Conservation (phyloP, 2,888 invertebrate genomes). For the Drepanosiphum platanoidis region DNA sequence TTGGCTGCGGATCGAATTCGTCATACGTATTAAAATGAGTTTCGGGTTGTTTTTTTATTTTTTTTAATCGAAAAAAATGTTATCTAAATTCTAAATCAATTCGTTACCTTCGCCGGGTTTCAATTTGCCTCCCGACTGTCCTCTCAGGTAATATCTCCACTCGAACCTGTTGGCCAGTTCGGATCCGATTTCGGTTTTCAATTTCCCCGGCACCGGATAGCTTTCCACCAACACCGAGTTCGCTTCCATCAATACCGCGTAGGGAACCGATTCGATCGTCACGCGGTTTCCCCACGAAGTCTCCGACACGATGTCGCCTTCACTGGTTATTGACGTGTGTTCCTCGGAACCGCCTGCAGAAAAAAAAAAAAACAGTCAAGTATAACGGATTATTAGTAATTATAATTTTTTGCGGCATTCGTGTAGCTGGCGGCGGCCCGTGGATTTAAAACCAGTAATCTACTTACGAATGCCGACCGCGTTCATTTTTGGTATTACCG, state of each 20-base stretch:
- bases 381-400: neutral
- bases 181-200: conserved; percentile 87
- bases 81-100: neutral
- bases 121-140: conserved; percentile 43
- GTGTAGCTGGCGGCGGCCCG: no score
- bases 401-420: neutral
- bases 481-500: no score
- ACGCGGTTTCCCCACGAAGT: conserved; percentile 89
- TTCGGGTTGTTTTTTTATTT: neutral
- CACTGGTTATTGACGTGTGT: conserved; percentile 80
- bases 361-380: no score
- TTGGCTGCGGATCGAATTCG: conserved; percentile 69
- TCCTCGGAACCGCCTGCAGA: conserved; percentile 82
- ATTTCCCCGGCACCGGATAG: conserved; percentile 90
- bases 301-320: conserved; percentile 83
- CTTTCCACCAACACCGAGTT: conserved; percentile 89
- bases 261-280: conserved; percentile 90
- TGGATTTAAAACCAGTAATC: no score
- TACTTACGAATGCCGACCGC: no score
- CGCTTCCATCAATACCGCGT: conserved; percentile 87
- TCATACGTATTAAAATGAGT: no score
- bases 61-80: neutral
- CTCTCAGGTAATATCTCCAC: conserved; percentile 90
- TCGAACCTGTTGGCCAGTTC: conserved; percentile 93
- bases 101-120: conserved; percentile 55